Percentiles rank a stretch among this genome's conserved stretches.
These are phyloP conservation scores for Alsophila aescularia DNA, from an alignment of 2,888 invertebrate genomes.

Conservation along the genomic window DNA sequence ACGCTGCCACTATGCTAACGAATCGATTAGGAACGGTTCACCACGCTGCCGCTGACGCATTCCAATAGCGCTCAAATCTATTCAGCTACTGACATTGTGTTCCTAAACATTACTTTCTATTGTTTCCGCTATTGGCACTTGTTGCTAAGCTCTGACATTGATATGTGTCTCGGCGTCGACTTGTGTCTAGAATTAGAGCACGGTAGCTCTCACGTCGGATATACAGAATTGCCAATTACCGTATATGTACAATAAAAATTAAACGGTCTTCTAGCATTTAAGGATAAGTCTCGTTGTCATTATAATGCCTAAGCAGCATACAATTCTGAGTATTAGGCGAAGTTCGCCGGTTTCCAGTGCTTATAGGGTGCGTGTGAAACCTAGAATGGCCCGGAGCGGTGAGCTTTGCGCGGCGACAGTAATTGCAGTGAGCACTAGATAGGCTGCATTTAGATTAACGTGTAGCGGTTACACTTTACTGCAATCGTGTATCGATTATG, in stretches of 20 bases:
- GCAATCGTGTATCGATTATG: slow-evolving; percentile 74
- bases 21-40: slow-evolving; percentile 69
- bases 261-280: slow-evolving; percentile 18
- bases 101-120: slow-evolving; percentile 38
- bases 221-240: slow-evolving; percentile 24
- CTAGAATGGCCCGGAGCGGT: slow-evolving; percentile 60
- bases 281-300: slow-evolving; percentile 30
- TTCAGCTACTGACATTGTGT: slow-evolving; percentile 43
- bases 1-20: slow-evolving; percentile 60
- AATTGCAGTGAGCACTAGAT: slow-evolving; percentile 60
- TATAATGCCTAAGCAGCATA: slow-evolving; percentile 45
- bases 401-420: slow-evolving; percentile 56
- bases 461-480: slow-evolving; percentile 44
- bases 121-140: slow-evolving; percentile 33
- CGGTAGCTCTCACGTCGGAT: slow-evolving; percentile 19
- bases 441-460: slow-evolving; percentile 58
- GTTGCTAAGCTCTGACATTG: slow-evolving; percentile 22
- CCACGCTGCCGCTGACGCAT: slow-evolving; percentile 41
- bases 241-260: slow-evolving; percentile 30
- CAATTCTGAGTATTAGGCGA: slow-evolving; percentile 41
- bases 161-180: slow-evolving; percentile 14
- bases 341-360: slow-evolving; percentile 36
- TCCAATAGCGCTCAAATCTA: slow-evolving; percentile 53
- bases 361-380: slow-evolving; percentile 71
- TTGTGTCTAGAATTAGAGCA: slow-evolving; percentile 26